Evolutionary conservation across 2,888 invertebrate genomes (phyloP).

Genomic region (Macrophya alboannulata): DNA sequence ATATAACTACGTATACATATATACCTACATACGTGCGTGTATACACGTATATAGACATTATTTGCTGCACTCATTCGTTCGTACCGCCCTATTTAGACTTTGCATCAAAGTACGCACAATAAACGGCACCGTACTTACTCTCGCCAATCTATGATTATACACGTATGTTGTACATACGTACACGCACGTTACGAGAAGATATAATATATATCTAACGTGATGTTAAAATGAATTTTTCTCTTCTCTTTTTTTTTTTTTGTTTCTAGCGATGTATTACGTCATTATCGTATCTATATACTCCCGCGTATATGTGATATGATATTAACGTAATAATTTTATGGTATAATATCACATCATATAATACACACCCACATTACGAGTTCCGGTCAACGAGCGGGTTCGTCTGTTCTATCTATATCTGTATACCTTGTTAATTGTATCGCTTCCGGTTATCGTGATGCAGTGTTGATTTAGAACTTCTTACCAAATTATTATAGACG

Average conservation of each 20-base stretch:
- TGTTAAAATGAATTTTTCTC: background rate
- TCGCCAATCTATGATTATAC: background rate
- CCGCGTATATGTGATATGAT: background rate
- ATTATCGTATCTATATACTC: background rate
- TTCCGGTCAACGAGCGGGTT: slow-evolving; percentile 9
- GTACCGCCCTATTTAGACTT: background rate
- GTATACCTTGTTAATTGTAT: background rate
- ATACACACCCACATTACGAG: background rate
- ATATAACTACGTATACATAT: background rate
- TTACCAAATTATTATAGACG: background rate
- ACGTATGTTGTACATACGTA: background rate
- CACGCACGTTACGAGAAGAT: background rate
- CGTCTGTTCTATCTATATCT: slow-evolving; percentile 7
- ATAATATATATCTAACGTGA: background rate
- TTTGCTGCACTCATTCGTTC: background rate
- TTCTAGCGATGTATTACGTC: background rate
- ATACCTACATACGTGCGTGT: background rate
- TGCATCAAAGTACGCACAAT: background rate
- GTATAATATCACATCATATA: background rate
- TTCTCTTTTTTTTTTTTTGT: background rate
- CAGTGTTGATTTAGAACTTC: background rate
- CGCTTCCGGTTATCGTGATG: slow-evolving; percentile 6
- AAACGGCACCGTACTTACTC: background rate
- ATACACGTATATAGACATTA: background rate
- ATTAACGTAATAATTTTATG: no score